Evolutionary conservation across 2,113 vertebrate species (phyloP).

Genomic region (Neolamprologus devosi): DNA sequence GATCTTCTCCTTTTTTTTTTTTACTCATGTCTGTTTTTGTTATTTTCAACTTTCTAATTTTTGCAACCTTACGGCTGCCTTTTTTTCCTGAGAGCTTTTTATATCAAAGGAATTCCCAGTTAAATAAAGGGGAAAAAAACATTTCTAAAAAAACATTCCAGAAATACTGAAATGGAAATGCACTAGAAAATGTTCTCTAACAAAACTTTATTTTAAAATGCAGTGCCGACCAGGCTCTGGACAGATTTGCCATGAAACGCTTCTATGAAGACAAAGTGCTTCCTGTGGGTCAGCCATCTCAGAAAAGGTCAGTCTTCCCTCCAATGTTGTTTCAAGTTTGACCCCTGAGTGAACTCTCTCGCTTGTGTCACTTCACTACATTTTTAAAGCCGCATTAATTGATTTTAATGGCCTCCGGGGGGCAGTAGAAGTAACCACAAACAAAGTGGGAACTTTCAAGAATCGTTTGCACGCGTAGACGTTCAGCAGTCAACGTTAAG

Average conservation of each 20-base stretch:
- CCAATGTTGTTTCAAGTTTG: constrained; percentile 2
- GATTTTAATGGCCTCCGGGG: neutral
- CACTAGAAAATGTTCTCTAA: neutral
- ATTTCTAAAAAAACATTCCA: neutral
- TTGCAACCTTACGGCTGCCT: neutral
- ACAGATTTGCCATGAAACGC: constrained; percentile 97
- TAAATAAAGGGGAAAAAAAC: neutral
- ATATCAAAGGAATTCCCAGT: neutral
- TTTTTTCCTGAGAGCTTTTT: neutral
- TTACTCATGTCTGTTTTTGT: neutral
- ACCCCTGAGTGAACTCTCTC: neutral
- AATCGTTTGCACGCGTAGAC: neutral
- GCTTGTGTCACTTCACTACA: neutral
- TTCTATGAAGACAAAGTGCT: constrained; percentile 98
- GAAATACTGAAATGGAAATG: neutral
- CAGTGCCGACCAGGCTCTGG: constrained; percentile 93
- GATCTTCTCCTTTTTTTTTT: neutral
- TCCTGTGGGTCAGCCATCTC: constrained; percentile 91
- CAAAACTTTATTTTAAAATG: neutral
- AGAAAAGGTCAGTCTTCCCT: constrained; percentile 82
- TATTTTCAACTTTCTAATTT: neutral
- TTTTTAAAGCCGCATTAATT: neutral
- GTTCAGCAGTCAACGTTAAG: neutral
- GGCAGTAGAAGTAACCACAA: neutral
- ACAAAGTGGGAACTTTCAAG: neutral